phyloP scores from a whole-genome alignment of 2,888 invertebrate genomes.

The Macaria notata region DNA sequence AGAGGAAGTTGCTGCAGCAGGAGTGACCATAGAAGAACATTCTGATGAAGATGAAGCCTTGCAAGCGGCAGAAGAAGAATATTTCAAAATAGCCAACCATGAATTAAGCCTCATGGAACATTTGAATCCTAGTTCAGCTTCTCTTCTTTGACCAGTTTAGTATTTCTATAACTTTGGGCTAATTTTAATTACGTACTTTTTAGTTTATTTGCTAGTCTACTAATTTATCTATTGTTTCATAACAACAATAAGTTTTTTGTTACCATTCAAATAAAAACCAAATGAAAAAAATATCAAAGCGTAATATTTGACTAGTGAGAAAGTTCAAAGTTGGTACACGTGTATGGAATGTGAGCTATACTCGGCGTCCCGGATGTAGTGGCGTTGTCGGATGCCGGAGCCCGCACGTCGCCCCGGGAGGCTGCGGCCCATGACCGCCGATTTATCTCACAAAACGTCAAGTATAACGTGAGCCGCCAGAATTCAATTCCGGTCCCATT shows the following conservation, averaged over 20 bases:
- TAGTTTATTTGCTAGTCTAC: too few species aligned
- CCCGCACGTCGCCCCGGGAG: slow-evolving; percentile 60
- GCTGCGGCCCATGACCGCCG: slow-evolving; percentile 55
- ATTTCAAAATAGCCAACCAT: slow-evolving; percentile 75
- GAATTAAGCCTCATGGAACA: slow-evolving; percentile 57
- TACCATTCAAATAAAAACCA: too few species aligned
- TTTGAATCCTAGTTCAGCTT: slow-evolving; percentile 16
- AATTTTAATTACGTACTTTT: too few species aligned
- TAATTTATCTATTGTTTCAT: too few species aligned
- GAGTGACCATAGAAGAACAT: slow-evolving; percentile 22
- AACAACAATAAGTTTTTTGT: too few species aligned
- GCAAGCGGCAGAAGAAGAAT: slow-evolving; percentile 64
- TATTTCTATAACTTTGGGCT: background rate
- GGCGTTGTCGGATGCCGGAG: slow-evolving; percentile 44
- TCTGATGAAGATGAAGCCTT: slow-evolving; percentile 29
- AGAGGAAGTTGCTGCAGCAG: slow-evolving; percentile 48
- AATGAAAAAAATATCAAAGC: too few species aligned
- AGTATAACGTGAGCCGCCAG: slow-evolving; percentile 48
- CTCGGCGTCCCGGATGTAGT: slow-evolving; percentile 56
- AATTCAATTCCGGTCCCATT: slow-evolving; percentile 46
- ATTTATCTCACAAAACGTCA: slow-evolving; percentile 59
- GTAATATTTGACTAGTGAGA: too few species aligned
- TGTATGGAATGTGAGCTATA: slow-evolving; percentile 30
- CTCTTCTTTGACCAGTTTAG: slow-evolving; percentile 12
- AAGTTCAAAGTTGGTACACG: background rate